Percentiles rank a stretch among this genome's conserved stretches.
Conservation (phyloP, 2,113 vertebrate genomes). For the Etia nguti region DNA sequence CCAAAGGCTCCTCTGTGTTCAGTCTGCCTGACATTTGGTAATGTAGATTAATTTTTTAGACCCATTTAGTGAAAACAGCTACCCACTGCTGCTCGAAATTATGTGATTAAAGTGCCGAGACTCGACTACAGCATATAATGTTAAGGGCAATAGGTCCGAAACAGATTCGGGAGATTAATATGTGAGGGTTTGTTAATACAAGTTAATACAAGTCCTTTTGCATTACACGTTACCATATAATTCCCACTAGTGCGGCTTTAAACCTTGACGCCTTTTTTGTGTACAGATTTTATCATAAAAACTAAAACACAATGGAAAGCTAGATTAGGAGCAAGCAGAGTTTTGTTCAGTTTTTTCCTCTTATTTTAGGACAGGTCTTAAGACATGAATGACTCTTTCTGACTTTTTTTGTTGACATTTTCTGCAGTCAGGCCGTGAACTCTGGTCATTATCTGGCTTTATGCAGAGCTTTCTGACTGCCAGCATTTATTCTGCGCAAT, state of each 20-base stretch:
- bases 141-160: neutral
- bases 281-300: neutral
- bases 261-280: neutral
- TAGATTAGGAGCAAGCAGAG: neutral
- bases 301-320: neutral
- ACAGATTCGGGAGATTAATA: neutral
- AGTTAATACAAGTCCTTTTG: neutral
- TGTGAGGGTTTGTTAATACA: neutral
- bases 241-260: neutral
- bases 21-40: neutral
- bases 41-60: neutral
- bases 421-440: neutral
- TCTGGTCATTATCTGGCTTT: slow-evolving; percentile 16
- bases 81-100: neutral
- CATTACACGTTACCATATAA: neutral
- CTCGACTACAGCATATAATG: neutral
- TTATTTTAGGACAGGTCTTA: neutral
- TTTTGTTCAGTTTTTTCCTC: neutral
- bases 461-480: neutral
- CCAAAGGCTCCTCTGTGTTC: neutral
- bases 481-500: slow-evolving; percentile 25
- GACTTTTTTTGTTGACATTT: neutral
- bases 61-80: neutral
- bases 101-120: neutral
- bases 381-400: neutral